Percentiles rank a stretch among this genome's conserved stretches.
These are phyloP conservation scores for Agrotis ipsilon DNA, from an alignment of 2,888 invertebrate genomes.

Conservation along the genomic window DNA sequence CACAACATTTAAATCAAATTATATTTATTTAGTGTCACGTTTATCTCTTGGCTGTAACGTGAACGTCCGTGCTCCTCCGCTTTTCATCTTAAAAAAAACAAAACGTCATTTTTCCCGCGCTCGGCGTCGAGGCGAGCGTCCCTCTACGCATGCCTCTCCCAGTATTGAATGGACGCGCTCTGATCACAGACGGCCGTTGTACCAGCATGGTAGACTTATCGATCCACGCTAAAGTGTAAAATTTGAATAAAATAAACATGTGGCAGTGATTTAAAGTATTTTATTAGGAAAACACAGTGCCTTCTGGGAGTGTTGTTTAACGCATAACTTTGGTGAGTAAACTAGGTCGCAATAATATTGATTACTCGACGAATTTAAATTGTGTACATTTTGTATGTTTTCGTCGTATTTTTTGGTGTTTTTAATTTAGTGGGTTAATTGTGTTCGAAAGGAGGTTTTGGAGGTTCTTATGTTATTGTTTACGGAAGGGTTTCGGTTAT, in stretches of 20 bases:
- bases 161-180: slow-evolving; percentile 86
- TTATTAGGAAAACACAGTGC: slow-evolving; percentile 77
- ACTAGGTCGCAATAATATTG: slow-evolving; percentile 72
- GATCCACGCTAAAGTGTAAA: slow-evolving; percentile 84
- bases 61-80: slow-evolving; percentile 41
- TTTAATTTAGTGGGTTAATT: slow-evolving; percentile 66
- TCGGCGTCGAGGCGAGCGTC: slow-evolving; percentile 70
- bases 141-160: slow-evolving; percentile 85
- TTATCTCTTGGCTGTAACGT: slow-evolving; percentile 62
- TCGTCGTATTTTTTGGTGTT: slow-evolving; percentile 59
- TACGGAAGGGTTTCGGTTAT: slow-evolving; percentile 73
- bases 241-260: slow-evolving; percentile 78
- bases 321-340: slow-evolving; percentile 78
- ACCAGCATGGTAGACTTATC: slow-evolving; percentile 80
- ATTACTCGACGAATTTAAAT: slow-evolving; percentile 63
- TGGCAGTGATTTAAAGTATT: slow-evolving; percentile 74
- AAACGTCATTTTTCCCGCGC: slow-evolving; percentile 87
- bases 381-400: slow-evolving; percentile 60
- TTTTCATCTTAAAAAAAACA: slow-evolving; percentile 69
- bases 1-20: slow-evolving; percentile 18
- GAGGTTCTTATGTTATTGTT: slow-evolving; percentile 85
- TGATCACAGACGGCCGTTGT: slow-evolving; percentile 74
- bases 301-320: slow-evolving; percentile 75
- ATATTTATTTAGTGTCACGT: slow-evolving; percentile 40
- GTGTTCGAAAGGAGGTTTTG: slow-evolving; percentile 68